These are phyloP conservation scores for Emberiza fucata DNA, from an alignment of 2,113 vertebrate species.

Conservation along the genomic window DNA sequence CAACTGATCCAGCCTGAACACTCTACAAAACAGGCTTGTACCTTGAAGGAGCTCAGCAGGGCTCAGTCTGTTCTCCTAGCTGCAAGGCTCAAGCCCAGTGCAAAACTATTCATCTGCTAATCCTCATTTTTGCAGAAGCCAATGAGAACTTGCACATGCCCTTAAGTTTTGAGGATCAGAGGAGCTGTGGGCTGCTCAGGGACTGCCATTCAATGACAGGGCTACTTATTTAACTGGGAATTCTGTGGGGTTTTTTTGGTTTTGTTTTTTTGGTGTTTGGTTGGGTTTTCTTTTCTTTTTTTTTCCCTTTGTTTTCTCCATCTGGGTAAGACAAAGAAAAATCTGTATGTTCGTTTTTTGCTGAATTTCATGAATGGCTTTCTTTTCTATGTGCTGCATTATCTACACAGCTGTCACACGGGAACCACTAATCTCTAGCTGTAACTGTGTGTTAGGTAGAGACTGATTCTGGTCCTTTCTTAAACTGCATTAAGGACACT, in stretches of 20 bases:
- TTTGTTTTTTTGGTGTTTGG: too few relatives aligned
- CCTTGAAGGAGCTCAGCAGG: not conserved
- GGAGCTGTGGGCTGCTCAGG: not conserved
- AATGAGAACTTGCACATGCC: not conserved
- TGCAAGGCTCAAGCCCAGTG: not conserved
- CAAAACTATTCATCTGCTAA: not conserved
- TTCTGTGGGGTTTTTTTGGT: not conserved
- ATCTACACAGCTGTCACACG: not conserved
- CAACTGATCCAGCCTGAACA: not conserved
- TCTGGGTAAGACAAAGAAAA: not conserved
- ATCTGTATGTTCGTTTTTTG: not conserved
- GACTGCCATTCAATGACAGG: not conserved
- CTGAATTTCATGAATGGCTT: not conserved
- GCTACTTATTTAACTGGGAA: not conserved
- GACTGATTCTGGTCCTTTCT: not conserved
- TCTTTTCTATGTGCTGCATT: not conserved
- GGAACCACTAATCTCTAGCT: not conserved
- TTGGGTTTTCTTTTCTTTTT: not conserved
- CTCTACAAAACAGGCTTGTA: not conserved
- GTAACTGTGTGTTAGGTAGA: not conserved
- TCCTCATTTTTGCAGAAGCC: not conserved
- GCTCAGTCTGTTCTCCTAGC: not conserved
- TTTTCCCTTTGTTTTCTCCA: not conserved
- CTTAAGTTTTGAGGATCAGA: not conserved
- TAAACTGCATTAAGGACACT: not conserved